Percentiles rank a stretch among this genome's conserved stretches.
Conservation (phyloP, 2,888 invertebrate species). For the Drosophila monieri region DNA sequence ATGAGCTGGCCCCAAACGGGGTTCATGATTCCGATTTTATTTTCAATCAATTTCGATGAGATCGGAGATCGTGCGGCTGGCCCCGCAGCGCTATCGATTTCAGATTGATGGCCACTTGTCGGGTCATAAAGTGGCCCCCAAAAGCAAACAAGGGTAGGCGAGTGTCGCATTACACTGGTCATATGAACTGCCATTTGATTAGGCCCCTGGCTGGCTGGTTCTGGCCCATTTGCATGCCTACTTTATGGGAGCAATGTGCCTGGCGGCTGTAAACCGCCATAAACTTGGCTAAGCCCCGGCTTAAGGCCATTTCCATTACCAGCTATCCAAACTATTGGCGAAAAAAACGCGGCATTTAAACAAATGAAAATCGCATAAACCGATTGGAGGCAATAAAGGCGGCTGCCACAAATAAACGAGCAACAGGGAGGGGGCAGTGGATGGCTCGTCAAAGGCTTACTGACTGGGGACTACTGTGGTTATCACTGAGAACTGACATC, state of each 20-base stretch:
- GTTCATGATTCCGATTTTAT: constrained; percentile 39
- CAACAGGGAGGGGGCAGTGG: constrained; percentile 10
- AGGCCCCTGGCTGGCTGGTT: constrained; percentile 4
- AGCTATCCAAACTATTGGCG: constrained; percentile 32
- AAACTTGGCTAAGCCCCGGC: constrained; percentile 61
- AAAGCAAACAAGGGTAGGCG: constrained; percentile 23
- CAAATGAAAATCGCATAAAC: constrained; percentile 60
- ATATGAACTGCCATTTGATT: constrained; percentile 19
- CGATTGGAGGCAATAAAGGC: constrained; percentile 46
- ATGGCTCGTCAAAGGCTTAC: constrained; percentile 60
- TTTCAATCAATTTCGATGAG: constrained; percentile 48
- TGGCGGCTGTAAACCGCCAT: constrained; percentile 49
- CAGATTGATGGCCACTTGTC: constrained; percentile 56
- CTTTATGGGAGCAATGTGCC: constrained; percentile 27
- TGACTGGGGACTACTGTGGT: constrained; percentile 32
- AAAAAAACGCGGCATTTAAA: constrained; percentile 58
- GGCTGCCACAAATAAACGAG: constrained; percentile 44
- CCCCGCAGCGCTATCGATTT: constrained; percentile 60
- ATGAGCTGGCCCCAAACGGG: constrained; percentile 18
- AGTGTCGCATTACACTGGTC: constrained; percentile 32
- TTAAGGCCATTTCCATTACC: constrained; percentile 42
- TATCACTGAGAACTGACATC: constrained; percentile 65
- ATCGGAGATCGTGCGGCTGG: constrained; percentile 25
- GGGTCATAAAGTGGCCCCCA: constrained; percentile 52
- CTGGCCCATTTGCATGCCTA: constrained; percentile 30